Conservation (phyloP, 2,888 invertebrate species). For the Epsilonema sp. region DNA sequence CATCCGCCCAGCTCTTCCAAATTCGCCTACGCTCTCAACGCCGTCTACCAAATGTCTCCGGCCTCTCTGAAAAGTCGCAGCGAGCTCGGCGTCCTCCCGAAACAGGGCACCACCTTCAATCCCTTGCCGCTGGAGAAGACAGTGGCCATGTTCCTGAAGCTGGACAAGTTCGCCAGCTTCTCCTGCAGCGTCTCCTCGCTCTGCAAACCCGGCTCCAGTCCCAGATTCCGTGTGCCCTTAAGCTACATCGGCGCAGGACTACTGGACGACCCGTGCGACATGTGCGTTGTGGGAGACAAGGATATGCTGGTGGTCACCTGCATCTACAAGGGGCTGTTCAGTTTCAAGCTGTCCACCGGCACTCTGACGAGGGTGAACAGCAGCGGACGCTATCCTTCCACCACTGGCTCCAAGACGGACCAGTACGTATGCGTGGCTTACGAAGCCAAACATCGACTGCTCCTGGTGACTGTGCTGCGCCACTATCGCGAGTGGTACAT, state of each 20-base stretch:
- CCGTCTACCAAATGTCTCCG: background rate
- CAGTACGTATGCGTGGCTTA: background rate
- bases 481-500: conserved; percentile 2
- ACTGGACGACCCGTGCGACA: conserved; percentile 8
- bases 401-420: background rate
- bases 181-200: background rate
- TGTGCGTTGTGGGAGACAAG: conserved; percentile 6
- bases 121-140: conserved; percentile 6
- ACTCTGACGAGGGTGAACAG: background rate
- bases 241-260: conserved; percentile 8
- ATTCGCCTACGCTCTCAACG: background rate
- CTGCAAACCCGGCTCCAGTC: background rate
- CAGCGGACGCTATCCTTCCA: no score
- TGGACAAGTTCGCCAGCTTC: conserved; percentile 4
- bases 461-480: conserved; percentile 1
- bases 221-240: background rate
- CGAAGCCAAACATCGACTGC: conserved; percentile 1
- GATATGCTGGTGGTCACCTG: conserved; percentile 6
- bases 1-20: background rate
- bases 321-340: conserved; percentile 1
- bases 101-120: conserved; percentile 7
- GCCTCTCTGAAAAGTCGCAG: background rate
- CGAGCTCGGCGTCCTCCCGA: background rate
- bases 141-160: background rate
- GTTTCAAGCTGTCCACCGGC: background rate